A percentile compares a stretch with the other conserved stretches of the same genome.
Conservation (phyloP, 2,113 vertebrate species). For the Orthonyx spaldingii region DNA sequence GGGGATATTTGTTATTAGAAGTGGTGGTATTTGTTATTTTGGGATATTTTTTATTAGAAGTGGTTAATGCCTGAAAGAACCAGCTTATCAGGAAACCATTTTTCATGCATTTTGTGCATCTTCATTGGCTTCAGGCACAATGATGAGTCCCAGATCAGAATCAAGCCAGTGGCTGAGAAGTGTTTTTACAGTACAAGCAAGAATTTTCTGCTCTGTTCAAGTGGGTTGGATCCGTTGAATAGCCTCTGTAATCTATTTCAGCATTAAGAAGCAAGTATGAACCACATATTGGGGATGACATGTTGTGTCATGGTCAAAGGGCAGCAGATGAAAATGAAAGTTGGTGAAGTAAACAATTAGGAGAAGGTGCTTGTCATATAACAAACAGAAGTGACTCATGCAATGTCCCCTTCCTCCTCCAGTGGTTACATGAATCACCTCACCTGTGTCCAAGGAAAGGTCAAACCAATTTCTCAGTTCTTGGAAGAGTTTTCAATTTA, state of each 20-base stretch:
- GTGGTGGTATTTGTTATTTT: background rate
- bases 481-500: background rate
- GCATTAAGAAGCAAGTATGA: background rate
- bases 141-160: background rate
- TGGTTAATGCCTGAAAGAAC: background rate
- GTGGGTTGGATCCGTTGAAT: background rate
- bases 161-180: background rate
- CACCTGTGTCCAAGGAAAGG: slow-evolving; percentile 7
- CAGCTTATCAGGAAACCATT: background rate
- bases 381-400: slow-evolving; percentile 4
- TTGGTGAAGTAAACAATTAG: background rate
- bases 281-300: background rate
- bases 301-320: background rate
- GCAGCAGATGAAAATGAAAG: background rate
- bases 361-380: background rate
- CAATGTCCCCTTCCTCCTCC: background rate
- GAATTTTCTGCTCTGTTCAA: background rate
- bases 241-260: background rate
- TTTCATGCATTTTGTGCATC: background rate
- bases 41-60: background rate
- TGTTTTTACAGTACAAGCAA: background rate
- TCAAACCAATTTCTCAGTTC: background rate
- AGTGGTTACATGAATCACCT: background rate
- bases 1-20: background rate
- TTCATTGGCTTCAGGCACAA: background rate